Conservation (phyloP, 2,797 vertebrate genomes). For the Phalanger gymnotis region DNA sequence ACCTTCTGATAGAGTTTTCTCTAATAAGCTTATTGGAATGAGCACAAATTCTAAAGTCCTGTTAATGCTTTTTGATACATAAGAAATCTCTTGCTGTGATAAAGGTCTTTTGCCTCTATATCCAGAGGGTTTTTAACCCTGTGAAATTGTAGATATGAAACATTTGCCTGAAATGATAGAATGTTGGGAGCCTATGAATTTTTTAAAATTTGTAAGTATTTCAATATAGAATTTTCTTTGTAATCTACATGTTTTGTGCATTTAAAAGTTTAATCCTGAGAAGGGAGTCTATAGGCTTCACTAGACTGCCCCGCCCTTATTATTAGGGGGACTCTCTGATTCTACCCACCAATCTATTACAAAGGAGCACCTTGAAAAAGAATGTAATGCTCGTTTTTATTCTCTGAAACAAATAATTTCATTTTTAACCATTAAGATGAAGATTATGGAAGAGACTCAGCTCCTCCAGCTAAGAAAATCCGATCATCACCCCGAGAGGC, state of each 20-base stretch:
- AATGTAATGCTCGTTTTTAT: constrained; percentile 48
- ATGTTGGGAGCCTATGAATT: neutral
- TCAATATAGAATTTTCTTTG: constrained; percentile 45
- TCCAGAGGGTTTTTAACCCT: neutral
- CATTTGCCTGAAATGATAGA: constrained; percentile 34
- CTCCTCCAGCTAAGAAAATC: constrained; percentile 95
- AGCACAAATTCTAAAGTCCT: constrained; percentile 26
- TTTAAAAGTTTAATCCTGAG: neutral
- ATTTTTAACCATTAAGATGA: constrained; percentile 88
- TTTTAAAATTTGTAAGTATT: constrained; percentile 31
- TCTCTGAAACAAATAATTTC: constrained; percentile 62
- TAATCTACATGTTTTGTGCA: neutral
- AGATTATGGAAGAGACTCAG: constrained; percentile 92
- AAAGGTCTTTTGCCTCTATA: constrained; percentile 31
- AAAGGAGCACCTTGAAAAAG: neutral
- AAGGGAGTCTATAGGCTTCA: neutral
- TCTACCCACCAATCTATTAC: neutral
- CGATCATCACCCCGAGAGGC: constrained; percentile 94
- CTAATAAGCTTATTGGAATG: constrained; percentile 30
- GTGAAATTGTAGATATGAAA: neutral
- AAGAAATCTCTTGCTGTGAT: constrained; percentile 19
- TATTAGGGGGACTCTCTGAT: neutral
- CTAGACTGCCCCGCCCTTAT: neutral
- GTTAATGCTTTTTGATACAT: constrained; percentile 10
- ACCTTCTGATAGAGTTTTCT: neutral